phyloP scores from a whole-genome alignment of 2,797 vertebrate genomes.

The Falco novaeseelandiae region DNA sequence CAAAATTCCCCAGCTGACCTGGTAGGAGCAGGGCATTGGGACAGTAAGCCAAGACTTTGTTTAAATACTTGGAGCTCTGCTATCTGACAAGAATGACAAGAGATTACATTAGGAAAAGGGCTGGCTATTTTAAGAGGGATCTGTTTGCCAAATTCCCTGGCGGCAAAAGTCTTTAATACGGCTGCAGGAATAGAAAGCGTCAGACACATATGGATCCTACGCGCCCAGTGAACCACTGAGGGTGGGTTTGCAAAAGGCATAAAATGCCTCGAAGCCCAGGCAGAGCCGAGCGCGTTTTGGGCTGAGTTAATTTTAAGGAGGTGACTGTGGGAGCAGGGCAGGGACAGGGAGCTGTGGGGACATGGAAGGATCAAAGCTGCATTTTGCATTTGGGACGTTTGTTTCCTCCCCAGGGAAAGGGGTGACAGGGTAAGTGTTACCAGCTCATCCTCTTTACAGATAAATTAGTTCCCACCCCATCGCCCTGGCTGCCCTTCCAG shows the following conservation, averaged over 20 bases:
- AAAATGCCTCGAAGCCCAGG: rapidly evolving
- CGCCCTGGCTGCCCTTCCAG: rapidly evolving
- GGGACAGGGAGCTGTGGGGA: neutral
- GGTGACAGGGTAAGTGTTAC: rapidly evolving
- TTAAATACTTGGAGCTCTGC: neutral
- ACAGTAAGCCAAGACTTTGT: neutral
- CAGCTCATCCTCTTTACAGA: neutral
- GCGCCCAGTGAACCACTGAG: rapidly evolving
- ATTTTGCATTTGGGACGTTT: neutral
- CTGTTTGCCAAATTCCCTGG: neutral
- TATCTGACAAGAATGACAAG: neutral
- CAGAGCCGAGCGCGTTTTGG: neutral
- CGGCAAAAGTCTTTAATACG: neutral
- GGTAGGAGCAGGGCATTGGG: neutral
- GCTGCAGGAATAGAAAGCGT: neutral
- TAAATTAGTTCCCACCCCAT: neutral
- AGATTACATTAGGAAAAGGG: neutral
- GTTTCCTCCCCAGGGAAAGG: neutral
- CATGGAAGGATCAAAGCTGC: neutral
- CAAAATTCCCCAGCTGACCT: neutral
- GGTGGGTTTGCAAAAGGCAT: neutral
- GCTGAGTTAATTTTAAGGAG: neutral
- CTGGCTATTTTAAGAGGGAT: neutral
- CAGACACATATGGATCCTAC: rapidly evolving
- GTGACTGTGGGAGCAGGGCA: neutral